Conservation (phyloP, 1,140 invertebrate species). For the Laodelphax striatellus region DNA sequence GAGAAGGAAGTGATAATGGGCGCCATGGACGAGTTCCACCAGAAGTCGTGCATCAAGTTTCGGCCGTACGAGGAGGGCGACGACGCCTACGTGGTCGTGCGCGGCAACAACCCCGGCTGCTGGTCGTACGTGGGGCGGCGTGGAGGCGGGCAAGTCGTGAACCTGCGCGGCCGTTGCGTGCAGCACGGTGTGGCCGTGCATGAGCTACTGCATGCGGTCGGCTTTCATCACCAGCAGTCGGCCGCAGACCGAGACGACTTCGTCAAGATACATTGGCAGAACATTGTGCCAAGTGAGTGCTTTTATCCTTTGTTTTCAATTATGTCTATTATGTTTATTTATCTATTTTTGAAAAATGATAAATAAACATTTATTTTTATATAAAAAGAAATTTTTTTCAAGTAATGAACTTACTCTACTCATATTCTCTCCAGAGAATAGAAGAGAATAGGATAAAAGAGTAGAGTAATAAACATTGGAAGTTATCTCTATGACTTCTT, state of each 20-base stretch:
- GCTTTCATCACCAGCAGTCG: conserved; percentile 58
- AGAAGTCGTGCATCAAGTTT: conserved; percentile 47
- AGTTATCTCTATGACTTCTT: too few species aligned
- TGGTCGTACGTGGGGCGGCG: conserved; percentile 41
- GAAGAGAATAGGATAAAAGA: too few species aligned
- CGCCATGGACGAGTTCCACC: conserved; percentile 41
- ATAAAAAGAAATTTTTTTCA: too few species aligned
- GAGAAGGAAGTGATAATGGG: conserved; percentile 33
- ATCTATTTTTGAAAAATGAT: too few species aligned
- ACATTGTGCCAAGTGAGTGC: conserved; percentile 39
- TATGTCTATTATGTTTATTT: too few species aligned
- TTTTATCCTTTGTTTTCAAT: background rate
- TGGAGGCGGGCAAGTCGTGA: conserved; percentile 44
- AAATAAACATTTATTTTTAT: too few species aligned
- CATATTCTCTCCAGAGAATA: too few species aligned
- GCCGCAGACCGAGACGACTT: conserved; percentile 49
- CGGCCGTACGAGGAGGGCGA: conserved; percentile 42
- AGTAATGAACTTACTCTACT: too few species aligned
- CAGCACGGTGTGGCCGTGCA: conserved; percentile 46
- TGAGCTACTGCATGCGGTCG: conserved; percentile 51
- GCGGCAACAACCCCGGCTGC: conserved; percentile 34
- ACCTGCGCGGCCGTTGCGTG: conserved; percentile 42
- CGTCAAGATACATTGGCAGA: conserved; percentile 46
- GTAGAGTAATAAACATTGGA: too few species aligned
- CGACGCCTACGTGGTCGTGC: conserved; percentile 36